Conservation (phyloP, 2,797 vertebrate species). For the Lithobates sylvaticus region DNA sequence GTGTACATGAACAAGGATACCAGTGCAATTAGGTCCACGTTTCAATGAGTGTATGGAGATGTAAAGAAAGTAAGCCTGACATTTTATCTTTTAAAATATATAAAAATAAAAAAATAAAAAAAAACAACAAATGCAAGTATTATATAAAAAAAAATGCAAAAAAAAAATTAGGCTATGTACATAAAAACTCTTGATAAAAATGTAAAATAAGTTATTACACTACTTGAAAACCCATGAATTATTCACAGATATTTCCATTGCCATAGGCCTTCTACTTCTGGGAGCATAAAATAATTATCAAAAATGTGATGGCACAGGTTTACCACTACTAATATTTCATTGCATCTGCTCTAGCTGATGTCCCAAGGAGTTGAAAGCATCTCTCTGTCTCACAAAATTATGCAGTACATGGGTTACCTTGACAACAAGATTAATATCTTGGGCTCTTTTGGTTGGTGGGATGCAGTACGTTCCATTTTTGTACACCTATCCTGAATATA, state of each 20-base stretch:
- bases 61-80: background rate
- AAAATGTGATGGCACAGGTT: background rate
- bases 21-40: too few relatives aligned
- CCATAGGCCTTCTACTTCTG: background rate
- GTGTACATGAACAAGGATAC: background rate
- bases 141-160: too few relatives aligned
- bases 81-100: background rate
- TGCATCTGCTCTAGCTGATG: background rate
- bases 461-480: background rate
- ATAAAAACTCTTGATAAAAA: background rate
- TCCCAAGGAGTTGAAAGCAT: background rate
- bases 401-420: background rate
- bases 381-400: background rate
- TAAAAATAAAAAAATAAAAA: too few relatives aligned
- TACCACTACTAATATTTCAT: background rate
- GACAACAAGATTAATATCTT: background rate
- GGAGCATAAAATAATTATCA: background rate
- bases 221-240: background rate
- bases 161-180: background rate
- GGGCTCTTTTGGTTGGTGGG: background rate
- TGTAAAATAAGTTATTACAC: background rate
- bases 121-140: too few relatives aligned
- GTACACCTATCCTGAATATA: background rate
- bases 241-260: background rate
- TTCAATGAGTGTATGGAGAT: background rate